Conservation (phyloP, 2,113 vertebrate species). For the Gila orcuttii region DNA sequence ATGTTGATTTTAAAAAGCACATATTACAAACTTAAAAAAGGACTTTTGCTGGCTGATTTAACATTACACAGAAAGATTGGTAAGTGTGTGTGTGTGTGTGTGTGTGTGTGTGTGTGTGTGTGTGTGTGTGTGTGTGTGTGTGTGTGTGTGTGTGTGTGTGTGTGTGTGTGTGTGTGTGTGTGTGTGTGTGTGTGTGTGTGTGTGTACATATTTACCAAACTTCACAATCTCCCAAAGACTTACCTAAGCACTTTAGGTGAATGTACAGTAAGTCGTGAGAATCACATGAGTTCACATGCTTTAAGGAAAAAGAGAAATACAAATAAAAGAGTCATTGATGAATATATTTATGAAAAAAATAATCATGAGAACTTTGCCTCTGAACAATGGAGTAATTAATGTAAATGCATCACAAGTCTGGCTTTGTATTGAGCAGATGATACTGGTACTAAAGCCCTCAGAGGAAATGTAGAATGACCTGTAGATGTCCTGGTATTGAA, state of each 20-base stretch:
- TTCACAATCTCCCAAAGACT: not conserved
- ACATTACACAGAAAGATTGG: no score
- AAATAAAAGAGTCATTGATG: not conserved
- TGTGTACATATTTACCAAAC: no score
- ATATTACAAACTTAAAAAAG: no score
- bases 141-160: no score
- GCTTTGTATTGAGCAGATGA: conserved; percentile 10
- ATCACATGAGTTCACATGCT: conserved; percentile 1
- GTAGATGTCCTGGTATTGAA: not conserved
- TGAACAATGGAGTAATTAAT: not conserved
- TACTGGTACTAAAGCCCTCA: not conserved
- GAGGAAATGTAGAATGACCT: not conserved
- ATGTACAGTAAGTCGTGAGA: not conserved
- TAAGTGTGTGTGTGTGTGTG: no score
- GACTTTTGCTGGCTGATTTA: no score
- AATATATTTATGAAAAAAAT: not conserved
- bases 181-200: no score
- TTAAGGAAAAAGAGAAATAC: not conserved
- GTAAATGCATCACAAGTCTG: not conserved
- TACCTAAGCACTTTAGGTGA: not conserved
- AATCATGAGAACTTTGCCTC: conserved; percentile 8
- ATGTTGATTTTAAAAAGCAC: no score
- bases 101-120: no score
- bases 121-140: no score
- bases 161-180: no score